Evolutionary conservation across 92 coral and sea anemone genomes (phyloP).

Genomic region (Epizoanthus stellaris): DNA sequence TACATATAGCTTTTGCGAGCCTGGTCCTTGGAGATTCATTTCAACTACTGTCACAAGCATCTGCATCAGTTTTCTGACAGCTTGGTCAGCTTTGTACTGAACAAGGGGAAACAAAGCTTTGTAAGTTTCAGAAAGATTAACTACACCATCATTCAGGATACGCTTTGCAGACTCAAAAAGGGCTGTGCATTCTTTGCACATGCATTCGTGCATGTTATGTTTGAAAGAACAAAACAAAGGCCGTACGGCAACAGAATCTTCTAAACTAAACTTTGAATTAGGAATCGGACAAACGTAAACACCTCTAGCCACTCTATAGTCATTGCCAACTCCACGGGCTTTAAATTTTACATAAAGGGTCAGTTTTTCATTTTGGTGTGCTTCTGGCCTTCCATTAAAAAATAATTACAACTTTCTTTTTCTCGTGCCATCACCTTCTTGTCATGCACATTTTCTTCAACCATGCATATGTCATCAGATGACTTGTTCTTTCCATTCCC

Average conservation of each 20-base stretch:
- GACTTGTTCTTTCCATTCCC: too few relatives aligned
- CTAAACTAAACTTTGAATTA: slow-evolving; percentile 23
- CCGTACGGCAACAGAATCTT: slow-evolving; percentile 39
- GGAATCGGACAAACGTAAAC: slow-evolving; percentile 44
- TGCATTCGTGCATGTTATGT: not conserved
- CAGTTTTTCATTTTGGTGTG: slow-evolving; percentile 41
- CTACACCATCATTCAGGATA: slow-evolving; percentile 1
- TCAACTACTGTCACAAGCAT: slow-evolving; percentile 44
- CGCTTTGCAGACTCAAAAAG: slow-evolving; percentile 20
- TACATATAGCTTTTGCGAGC: slow-evolving; percentile 33
- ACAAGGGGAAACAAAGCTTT: slow-evolving; percentile 26
- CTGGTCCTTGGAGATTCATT: slow-evolving; percentile 35
- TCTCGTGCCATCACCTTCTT: slow-evolving; percentile 14
- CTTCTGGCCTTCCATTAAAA: slow-evolving; percentile 23
- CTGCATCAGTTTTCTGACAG: slow-evolving; percentile 44
- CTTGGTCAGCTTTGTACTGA: slow-evolving; percentile 44
- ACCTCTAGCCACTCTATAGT: slow-evolving; percentile 36
- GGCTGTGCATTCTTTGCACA: slow-evolving; percentile 36
- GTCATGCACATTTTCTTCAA: not conserved
- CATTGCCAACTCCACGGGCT: slow-evolving; percentile 3
- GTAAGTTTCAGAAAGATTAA: slow-evolving; percentile 27
- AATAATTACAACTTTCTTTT: slow-evolving; percentile 23
- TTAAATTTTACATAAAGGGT: slow-evolving; percentile 28
- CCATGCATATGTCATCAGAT: too few relatives aligned
- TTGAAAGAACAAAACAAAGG: slow-evolving; percentile 32